Percentiles rank a stretch among this genome's conserved stretches.
phyloP scores from a whole-genome alignment of 64 coral and sea anemone species.

The Stichodactyla mertensii region DNA sequence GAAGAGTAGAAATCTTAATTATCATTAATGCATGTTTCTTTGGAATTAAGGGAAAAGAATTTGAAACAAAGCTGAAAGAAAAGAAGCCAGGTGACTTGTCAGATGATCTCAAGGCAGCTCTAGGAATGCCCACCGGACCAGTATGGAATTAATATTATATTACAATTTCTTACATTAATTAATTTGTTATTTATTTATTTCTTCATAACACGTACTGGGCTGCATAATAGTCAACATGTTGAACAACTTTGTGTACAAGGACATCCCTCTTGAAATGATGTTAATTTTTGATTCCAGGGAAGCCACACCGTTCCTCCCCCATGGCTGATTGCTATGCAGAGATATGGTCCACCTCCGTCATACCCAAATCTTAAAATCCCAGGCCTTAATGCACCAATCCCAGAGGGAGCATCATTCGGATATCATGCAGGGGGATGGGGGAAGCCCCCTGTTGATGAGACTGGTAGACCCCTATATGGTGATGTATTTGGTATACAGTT shows the following conservation, averaged over 20 bases:
- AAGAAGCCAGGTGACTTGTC: slow-evolving; percentile 97
- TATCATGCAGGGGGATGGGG: slow-evolving; percentile 99
- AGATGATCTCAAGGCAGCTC: slow-evolving; percentile 86
- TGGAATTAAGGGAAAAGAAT: slow-evolving; percentile 83
- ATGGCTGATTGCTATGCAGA: slow-evolving; percentile 98
- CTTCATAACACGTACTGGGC: no score
- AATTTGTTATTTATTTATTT: no score
- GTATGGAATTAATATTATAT: slow-evolving; percentile 5
- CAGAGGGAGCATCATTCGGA: slow-evolving; percentile 96
- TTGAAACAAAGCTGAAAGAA: slow-evolving; percentile 97
- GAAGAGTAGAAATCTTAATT: background rate
- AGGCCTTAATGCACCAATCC: slow-evolving; percentile 95
- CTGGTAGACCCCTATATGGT: slow-evolving; percentile 88
- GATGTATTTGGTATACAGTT: slow-evolving; percentile 88
- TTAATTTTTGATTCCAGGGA: slow-evolving; percentile 14
- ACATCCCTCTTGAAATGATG: background rate
- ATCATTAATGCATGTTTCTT: background rate
- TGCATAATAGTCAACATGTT: no score
- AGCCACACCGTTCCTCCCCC: slow-evolving; percentile 85
- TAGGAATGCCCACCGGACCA: slow-evolving; percentile 89
- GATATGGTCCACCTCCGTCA: slow-evolving; percentile 95
- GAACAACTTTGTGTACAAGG: no score
- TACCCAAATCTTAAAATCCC: slow-evolving; percentile 96
- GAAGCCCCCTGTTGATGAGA: slow-evolving; percentile 96
- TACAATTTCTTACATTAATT: no score